These are phyloP conservation scores for Lithosia quadra DNA, from an alignment of 2,888 invertebrate species.

Conservation along the genomic window DNA sequence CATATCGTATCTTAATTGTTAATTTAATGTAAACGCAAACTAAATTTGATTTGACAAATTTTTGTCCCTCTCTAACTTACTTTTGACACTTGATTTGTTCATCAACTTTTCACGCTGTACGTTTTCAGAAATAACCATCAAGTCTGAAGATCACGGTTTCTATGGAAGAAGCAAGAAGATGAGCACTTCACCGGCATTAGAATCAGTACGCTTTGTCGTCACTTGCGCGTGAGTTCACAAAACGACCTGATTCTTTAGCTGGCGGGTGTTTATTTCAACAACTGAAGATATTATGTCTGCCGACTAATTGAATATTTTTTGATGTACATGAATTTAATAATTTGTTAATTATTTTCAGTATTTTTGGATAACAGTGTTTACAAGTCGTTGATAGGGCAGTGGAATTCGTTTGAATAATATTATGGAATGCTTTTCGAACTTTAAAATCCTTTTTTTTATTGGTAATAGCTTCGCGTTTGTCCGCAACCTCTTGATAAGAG, in stretches of 20 bases:
- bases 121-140: background rate
- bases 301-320: background rate
- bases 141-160: background rate
- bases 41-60: background rate
- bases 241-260: slow-evolving; percentile 77
- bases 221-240: slow-evolving; percentile 73
- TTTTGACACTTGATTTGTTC: no score
- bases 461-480: no score
- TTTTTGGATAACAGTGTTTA: no score
- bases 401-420: no score
- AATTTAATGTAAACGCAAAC: background rate
- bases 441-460: no score
- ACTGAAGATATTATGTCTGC: slow-evolving; percentile 17
- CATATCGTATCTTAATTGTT: background rate
- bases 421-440: no score
- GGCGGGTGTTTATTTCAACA: slow-evolving; percentile 45
- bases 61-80: no score
- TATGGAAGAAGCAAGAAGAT: slow-evolving; percentile 13
- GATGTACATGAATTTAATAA: no score
- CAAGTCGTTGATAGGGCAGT: no score
- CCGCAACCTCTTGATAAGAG: no score
- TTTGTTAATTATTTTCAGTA: no score
- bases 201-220: slow-evolving; percentile 81
- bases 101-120: no score
- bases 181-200: slow-evolving; percentile 63